Percentiles rank a stretch among this genome's conserved stretches.
These are phyloP conservation scores for Aleiodes leptofemur DNA, from an alignment of 2,888 invertebrate genomes.

Conservation along the genomic window DNA sequence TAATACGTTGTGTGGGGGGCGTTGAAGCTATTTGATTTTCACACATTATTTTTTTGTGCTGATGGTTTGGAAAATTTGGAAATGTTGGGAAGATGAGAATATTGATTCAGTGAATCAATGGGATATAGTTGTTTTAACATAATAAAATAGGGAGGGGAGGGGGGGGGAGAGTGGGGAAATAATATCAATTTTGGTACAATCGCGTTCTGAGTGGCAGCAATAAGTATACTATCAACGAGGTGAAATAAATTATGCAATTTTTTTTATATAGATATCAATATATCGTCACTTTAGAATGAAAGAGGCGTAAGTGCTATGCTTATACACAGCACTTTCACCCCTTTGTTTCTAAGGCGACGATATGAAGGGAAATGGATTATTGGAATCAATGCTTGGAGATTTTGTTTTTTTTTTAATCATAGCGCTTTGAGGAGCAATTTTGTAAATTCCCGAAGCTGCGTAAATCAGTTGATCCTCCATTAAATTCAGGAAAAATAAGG, in stretches of 20 bases:
- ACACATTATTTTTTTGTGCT: slow-evolving; percentile 35
- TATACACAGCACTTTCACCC: too few species aligned
- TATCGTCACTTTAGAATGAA: too few species aligned
- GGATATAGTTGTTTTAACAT: slow-evolving; percentile 13
- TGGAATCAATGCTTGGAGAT: not conserved
- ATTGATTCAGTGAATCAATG: slow-evolving; percentile 3
- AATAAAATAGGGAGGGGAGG: not conserved
- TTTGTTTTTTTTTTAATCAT: too few species aligned
- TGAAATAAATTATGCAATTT: not conserved
- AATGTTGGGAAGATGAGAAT: not conserved
- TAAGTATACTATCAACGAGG: not conserved
- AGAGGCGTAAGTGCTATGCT: too few species aligned
- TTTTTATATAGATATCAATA: too few species aligned
- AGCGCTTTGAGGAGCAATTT: too few species aligned
- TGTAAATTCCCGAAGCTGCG: too few species aligned
- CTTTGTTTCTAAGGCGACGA: too few species aligned
- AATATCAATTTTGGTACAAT: too few species aligned
- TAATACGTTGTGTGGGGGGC: slow-evolving; percentile 1
- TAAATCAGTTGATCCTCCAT: too few species aligned
- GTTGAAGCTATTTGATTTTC: slow-evolving; percentile 39
- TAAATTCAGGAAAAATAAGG: too few species aligned
- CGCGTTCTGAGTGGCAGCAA: too few species aligned
- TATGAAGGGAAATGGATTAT: not conserved
- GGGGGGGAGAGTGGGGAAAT: not conserved
- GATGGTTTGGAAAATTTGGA: not conserved